Evolutionary conservation across 2,888 invertebrate species (phyloP).

Genomic region (Nomada fabriciana): DNA sequence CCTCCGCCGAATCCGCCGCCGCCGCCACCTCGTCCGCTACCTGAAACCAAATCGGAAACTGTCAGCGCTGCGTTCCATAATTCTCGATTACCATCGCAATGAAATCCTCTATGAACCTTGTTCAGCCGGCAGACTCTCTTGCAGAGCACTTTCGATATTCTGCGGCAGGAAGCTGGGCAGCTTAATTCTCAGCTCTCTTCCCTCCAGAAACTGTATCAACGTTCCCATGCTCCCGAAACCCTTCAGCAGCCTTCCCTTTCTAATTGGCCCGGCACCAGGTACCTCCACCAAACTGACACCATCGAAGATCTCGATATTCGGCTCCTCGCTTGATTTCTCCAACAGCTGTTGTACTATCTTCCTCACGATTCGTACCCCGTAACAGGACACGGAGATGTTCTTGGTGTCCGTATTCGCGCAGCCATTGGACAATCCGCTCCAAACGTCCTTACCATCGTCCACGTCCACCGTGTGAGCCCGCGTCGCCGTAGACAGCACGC

Average conservation of each 20-base stretch:
- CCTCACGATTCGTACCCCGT: constrained; percentile 85
- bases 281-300: constrained; percentile 88
- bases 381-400: constrained; percentile 84
- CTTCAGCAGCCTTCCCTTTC: constrained; percentile 84
- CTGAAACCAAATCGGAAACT: constrained; percentile 30
- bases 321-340: constrained; percentile 84
- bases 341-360: constrained; percentile 86
- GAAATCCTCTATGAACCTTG: constrained; percentile 79
- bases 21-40: constrained; percentile 22
- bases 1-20: constrained; percentile 84
- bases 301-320: constrained; percentile 87
- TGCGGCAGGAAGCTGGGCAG: constrained; percentile 89
- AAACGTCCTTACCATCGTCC: constrained; percentile 61
- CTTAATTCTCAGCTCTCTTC: constrained; percentile 90
- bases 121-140: constrained; percentile 85
- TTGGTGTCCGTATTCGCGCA: constrained; percentile 75
- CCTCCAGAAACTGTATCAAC: constrained; percentile 89
- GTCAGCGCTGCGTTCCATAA: no score
- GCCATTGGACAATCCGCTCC: constrained; percentile 70
- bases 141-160: constrained; percentile 87
- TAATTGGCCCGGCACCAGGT: constrained; percentile 84
- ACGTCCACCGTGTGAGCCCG: constrained; percentile 5
- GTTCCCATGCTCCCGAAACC: constrained; percentile 85
- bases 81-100: neutral
- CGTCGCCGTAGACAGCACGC: constrained; percentile 39